A percentile compares a stretch with the other conserved stretches of the same genome.
phyloP scores from a whole-genome alignment of 2,888 invertebrate genomes.

The Amblyjoppa fuscipennis region DNA sequence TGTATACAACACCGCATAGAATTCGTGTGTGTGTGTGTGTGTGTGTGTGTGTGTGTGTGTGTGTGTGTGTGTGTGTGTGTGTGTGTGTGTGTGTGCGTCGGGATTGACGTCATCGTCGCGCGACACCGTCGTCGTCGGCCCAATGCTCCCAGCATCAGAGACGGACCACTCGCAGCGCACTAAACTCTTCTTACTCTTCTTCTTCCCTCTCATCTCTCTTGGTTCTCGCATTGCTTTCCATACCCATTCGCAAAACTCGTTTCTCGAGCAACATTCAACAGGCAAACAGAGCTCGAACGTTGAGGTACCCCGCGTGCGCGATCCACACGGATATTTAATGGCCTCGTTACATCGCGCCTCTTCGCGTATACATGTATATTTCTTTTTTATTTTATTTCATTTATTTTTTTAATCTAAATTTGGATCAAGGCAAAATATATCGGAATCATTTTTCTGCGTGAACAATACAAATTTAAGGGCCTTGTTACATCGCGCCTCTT shows the following conservation, averaged over 20 bases:
- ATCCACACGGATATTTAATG: slow-evolving; percentile 67
- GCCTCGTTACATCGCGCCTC: slow-evolving; percentile 70
- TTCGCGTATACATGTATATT: not conserved
- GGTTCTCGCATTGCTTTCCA: slow-evolving; percentile 56
- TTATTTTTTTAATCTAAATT: not conserved
- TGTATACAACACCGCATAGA: not conserved
- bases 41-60: no score
- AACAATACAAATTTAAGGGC: no score
- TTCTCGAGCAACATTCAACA: slow-evolving; percentile 59
- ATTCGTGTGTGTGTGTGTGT: not conserved
- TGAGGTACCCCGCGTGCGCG: slow-evolving; percentile 49
- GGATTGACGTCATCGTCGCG: slow-evolving; percentile 68
- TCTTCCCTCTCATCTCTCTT: slow-evolving; percentile 10
- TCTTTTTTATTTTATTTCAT: slow-evolving; percentile 25
- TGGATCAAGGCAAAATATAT: not conserved
- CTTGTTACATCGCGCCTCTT: not conserved
- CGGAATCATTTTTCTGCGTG: no score
- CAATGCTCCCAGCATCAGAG: slow-evolving; percentile 53
- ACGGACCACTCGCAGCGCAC: slow-evolving; percentile 40
- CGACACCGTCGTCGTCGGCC: slow-evolving; percentile 59
- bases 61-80: not conserved
- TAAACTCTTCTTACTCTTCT: slow-evolving; percentile 34
- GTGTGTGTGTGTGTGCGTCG: slow-evolving; percentile 23
- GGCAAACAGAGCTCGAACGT: slow-evolving; percentile 28
- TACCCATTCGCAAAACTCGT: slow-evolving; percentile 68